Percentiles rank a stretch among this genome's conserved stretches.
These are phyloP conservation scores for Myripristis jacobus DNA, from an alignment of 2,797 vertebrate species.

Conservation along the genomic window DNA sequence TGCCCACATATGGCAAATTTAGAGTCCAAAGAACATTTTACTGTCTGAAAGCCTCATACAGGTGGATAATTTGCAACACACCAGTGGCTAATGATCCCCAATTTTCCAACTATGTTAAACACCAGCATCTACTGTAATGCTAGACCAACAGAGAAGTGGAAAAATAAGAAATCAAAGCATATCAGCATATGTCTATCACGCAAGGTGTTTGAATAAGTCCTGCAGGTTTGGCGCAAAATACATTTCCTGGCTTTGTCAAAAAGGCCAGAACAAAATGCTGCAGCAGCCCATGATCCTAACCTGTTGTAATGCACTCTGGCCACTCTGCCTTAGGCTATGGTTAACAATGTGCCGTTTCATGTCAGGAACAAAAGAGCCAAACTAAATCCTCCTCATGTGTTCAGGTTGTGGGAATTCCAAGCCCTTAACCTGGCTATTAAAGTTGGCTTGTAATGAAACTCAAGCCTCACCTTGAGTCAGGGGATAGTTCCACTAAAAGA, in stretches of 20 bases:
- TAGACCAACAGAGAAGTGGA: not conserved
- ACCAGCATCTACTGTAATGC: not conserved
- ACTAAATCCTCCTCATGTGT: slow-evolving; percentile 76
- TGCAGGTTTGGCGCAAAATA: not conserved
- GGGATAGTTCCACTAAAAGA: slow-evolving; percentile 47
- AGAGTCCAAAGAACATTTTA: slow-evolving; percentile 50
- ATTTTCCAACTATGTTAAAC: not conserved
- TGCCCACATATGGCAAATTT: slow-evolving; percentile 49
- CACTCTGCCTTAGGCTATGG: slow-evolving; percentile 57
- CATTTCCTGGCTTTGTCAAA: not conserved
- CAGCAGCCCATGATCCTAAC: slow-evolving; percentile 35
- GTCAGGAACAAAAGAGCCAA: slow-evolving; percentile 73
- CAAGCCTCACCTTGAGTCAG: slow-evolving; percentile 66
- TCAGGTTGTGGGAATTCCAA: slow-evolving; percentile 73
- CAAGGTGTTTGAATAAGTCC: not conserved
- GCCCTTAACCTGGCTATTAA: slow-evolving; percentile 72
- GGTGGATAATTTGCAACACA: slow-evolving; percentile 15
- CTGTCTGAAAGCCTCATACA: slow-evolving; percentile 23
- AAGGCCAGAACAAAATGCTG: slow-evolving; percentile 3
- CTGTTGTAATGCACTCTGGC: slow-evolving; percentile 45
- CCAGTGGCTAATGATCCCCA: slow-evolving; percentile 3
- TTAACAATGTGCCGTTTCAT: slow-evolving; percentile 76
- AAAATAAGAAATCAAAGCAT: not conserved
- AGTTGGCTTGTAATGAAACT: slow-evolving; percentile 74
- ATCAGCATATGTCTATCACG: not conserved